Base-by-base conservation (phyloP, 2,888 invertebrate genomes). In the Anthoptus insignis region DNA sequence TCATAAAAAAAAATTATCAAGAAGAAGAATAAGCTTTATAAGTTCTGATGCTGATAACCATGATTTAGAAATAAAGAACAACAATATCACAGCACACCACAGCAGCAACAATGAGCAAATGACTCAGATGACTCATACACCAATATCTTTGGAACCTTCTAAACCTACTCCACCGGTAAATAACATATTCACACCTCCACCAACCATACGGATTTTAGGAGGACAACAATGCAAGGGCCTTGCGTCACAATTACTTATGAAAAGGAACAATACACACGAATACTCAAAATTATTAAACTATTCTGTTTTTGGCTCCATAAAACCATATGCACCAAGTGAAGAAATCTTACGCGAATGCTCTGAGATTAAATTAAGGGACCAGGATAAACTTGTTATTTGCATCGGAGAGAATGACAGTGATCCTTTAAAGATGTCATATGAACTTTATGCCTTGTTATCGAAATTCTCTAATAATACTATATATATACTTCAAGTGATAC, bases 351-450 rank as follows among this genome's bases (percentile, higher is more conserved):
- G 56, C 37, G 27, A 39, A 8, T 65, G 39, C 16, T 13, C 3
- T 16, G 2, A 54, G 11, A 47, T 13, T 19, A n/a, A 1, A 16
- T 11, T n/a, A 13, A 52, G n/a, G 3, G 34, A 34, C 13, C 34
- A 53, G 21, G 59, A 65, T 14, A 32, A 61, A 42, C 27, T 66
- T 13, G 27, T 61, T 14, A n/a, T 66, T 4, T 52, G 60, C 34
- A 42, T 57, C 21, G 58, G 57, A n/a, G 53, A 53, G n/a, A 19
- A 53, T n/a, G 53, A 53, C 21, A 13, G 53, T 21, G 19, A 42
- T 42, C 42, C 42, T 42, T 19, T 42, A 19, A 42, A 42, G 16
- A 42, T 34, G 9, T 6, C 24, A 24, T 52, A 3, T 52, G 27
- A 27, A 32, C 27, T 52, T 29, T 52, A 52, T 29, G 29, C n/a